phyloP scores from a whole-genome alignment of 2,888 invertebrate genomes.

The Cosmopolites sordidus region DNA sequence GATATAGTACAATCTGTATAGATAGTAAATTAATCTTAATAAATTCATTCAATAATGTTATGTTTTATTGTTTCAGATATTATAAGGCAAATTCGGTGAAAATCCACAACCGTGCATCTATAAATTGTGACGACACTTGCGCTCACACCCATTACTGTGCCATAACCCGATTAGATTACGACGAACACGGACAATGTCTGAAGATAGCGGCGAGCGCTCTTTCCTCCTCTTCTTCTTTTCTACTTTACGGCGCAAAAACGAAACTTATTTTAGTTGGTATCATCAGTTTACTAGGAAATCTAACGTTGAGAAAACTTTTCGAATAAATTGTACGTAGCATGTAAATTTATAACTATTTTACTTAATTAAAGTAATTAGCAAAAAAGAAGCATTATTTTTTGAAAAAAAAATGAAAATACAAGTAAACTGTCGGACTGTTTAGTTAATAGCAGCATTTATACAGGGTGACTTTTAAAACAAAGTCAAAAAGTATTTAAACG shows the following conservation, averaged over 20 bases:
- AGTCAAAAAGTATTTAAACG: constrained; percentile 7
- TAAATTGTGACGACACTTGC: constrained; percentile 69
- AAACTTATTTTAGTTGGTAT: constrained; percentile 3
- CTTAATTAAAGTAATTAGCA: too few relatives aligned
- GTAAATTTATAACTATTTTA: too few relatives aligned
- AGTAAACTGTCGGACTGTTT: neutral
- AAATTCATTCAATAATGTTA: too few relatives aligned
- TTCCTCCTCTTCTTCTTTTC: constrained; percentile 19
- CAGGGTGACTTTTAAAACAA: constrained; percentile 8
- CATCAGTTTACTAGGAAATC: constrained; percentile 6
- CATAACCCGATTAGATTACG: constrained; percentile 76
- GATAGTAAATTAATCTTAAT: too few relatives aligned
- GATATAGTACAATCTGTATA: too few relatives aligned
- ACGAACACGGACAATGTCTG: constrained; percentile 74
- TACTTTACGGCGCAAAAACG: constrained; percentile 8
- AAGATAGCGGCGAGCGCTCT: constrained; percentile 43
- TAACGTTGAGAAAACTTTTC: neutral
- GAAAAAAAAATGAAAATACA: neutral
- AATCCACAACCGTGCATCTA: constrained; percentile 52
- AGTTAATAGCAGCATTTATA: constrained; percentile 2
- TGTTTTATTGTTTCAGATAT: constrained; percentile 59
- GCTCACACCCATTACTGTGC: constrained; percentile 84
- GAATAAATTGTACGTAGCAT: neutral
- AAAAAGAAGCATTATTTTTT: neutral
- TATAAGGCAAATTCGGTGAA: constrained; percentile 72